Percentiles rank a stretch among this genome's conserved stretches.
phyloP scores from a whole-genome alignment of 2,113 vertebrate genomes.

The Tachycineta bicolor region DNA sequence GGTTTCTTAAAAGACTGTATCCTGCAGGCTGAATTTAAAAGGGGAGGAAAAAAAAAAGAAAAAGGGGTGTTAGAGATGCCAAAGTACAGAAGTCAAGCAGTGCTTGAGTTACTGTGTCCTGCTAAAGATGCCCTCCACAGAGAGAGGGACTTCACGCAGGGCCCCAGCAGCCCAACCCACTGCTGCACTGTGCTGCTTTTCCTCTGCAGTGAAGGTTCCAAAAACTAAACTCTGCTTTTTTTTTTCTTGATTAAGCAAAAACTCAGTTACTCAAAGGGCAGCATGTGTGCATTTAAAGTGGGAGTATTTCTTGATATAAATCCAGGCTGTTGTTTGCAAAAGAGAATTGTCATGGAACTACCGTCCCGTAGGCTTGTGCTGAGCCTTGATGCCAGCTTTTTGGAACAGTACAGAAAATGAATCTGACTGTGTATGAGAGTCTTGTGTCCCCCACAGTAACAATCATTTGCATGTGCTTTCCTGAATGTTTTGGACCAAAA shows the following conservation, averaged over 20 bases:
- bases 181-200: background rate
- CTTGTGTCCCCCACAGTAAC: fast-evolving
- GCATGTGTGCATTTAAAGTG: background rate
- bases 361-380: background rate
- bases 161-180: background rate
- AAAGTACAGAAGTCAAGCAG: background rate
- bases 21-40: background rate
- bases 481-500: background rate
- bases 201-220: background rate
- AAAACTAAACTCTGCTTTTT: background rate
- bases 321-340: background rate
- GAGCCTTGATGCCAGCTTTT: background rate
- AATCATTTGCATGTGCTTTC: background rate
- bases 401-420: background rate
- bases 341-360: background rate
- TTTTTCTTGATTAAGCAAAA: background rate
- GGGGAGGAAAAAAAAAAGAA: fast-evolving
- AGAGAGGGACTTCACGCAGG: background rate
- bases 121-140: background rate
- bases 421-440: background rate
- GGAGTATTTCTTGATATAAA: background rate
- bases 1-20: background rate
- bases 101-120: background rate
- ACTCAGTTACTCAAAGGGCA: background rate
- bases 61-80: background rate